Percentiles rank a stretch among this genome's conserved stretches.
These are phyloP conservation scores for Lacerta bilineata DNA, from an alignment of 2,797 vertebrate species.

Conservation along the genomic window DNA sequence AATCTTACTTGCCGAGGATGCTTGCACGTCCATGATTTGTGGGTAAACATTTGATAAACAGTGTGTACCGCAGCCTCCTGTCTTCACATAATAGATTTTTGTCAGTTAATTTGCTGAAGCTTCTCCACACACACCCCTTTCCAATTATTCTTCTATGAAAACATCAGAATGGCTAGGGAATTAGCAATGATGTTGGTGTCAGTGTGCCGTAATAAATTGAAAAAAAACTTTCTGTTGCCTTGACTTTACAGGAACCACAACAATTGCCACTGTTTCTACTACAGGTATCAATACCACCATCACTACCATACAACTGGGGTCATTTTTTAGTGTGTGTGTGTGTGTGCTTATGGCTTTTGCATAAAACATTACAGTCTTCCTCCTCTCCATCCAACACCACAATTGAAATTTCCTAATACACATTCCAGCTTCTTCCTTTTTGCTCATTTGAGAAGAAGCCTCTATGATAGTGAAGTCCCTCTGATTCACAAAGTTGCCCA, in stretches of 20 bases:
- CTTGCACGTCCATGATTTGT: constrained; percentile 27
- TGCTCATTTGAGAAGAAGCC: too few relatives aligned
- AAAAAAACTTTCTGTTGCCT: background rate
- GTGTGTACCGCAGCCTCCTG: constrained; percentile 18
- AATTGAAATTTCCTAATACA: background rate
- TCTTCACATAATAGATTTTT: constrained; percentile 33
- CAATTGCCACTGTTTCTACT: background rate
- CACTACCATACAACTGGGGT: too few relatives aligned
- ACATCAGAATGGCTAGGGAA: constrained; percentile 23
- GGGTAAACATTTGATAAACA: constrained; percentile 46
- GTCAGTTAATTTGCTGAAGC: constrained; percentile 49
- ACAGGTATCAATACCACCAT: too few relatives aligned
- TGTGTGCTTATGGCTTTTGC: background rate
- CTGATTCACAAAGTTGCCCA: too few relatives aligned
- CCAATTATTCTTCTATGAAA: constrained; percentile 45
- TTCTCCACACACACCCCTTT: background rate
- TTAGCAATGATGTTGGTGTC: constrained; percentile 26
- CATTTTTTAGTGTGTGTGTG: too few relatives aligned
- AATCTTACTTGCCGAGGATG: constrained; percentile 26
- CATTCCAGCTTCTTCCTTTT: too few relatives aligned
- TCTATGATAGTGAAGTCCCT: too few relatives aligned
- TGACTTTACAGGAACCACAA: background rate
- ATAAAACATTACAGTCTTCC: background rate
- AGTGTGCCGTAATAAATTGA: constrained; percentile 11
- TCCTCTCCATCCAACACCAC: too few relatives aligned